Evolutionary conservation across 2,113 vertebrate genomes (phyloP).

Genomic region (Morone chrysops): DNA sequence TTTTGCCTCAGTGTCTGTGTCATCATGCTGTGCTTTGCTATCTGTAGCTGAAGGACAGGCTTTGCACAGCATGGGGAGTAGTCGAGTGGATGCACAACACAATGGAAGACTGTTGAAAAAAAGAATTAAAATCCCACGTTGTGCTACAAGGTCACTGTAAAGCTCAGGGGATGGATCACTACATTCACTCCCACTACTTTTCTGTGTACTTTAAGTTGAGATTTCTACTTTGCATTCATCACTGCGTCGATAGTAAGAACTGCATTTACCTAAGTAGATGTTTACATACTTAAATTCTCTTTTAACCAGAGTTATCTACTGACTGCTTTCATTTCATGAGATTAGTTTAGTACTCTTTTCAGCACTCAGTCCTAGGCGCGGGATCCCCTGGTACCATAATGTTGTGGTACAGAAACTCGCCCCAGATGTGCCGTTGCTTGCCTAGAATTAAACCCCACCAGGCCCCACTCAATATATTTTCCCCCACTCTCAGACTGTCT

Average conservation of each 20-base stretch:
- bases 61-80: conserved; percentile 19
- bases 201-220: background rate
- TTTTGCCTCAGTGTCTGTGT: conserved; percentile 3
- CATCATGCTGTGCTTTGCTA: conserved; percentile 30
- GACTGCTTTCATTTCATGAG: conserved; percentile 18
- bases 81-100: conserved; percentile 17
- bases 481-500: conserved; percentile 43
- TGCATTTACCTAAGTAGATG: conserved; percentile 18
- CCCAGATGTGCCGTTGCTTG: conserved; percentile 27
- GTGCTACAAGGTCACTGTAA: conserved; percentile 23
- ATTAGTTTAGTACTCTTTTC: conserved; percentile 8
- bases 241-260: background rate
- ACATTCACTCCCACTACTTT: background rate
- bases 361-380: background rate
- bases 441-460: conserved; percentile 44
- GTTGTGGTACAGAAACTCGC: background rate
- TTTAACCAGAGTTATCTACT: conserved; percentile 14
- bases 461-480: conserved; percentile 35
- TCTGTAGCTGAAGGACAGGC: conserved; percentile 46
- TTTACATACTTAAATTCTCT: conserved; percentile 27
- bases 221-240: background rate
- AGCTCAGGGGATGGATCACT: conserved; percentile 2
- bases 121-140: conserved; percentile 13
- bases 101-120: background rate
- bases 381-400: background rate